Conservation (phyloP, 2,888 invertebrate species). For the Drosophila stalkeri region DNA sequence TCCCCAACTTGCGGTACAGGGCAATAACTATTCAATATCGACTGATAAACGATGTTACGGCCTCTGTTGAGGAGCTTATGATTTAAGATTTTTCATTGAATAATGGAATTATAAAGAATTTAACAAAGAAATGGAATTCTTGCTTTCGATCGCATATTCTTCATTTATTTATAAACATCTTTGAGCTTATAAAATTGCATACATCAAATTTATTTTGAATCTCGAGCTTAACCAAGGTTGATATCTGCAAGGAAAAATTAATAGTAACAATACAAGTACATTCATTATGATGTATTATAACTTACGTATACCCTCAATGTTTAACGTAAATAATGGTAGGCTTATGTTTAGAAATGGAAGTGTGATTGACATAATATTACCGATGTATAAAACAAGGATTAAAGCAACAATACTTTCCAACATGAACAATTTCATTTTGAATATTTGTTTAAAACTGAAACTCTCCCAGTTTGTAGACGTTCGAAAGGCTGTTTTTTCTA, state of each 20-base stretch:
- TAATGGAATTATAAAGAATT: too few species aligned
- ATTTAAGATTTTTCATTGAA: not conserved
- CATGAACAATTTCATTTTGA: slow-evolving; percentile 56
- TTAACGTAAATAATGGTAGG: too few species aligned
- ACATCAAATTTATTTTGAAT: not conserved
- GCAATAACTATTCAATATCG: not conserved
- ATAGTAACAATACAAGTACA: not conserved
- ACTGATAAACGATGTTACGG: not conserved
- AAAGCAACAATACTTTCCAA: slow-evolving; percentile 38
- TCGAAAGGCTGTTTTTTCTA: slow-evolving; percentile 9
- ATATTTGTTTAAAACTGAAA: not conserved
- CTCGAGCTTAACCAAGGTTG: too few species aligned
- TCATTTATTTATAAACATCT: not conserved
- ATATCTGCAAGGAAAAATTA: not conserved
- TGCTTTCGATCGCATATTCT: not conserved
- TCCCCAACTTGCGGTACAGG: not conserved
- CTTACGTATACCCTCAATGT: too few species aligned
- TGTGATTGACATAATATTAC: too few species aligned
- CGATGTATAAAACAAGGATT: too few species aligned
- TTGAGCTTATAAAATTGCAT: not conserved
- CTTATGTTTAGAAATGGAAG: too few species aligned
- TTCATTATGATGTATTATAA: not conserved
- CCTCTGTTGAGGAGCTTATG: not conserved
- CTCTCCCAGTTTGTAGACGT: not conserved
- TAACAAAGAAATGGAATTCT: too few species aligned